These are phyloP conservation scores for Rapana venosa DNA, from an alignment of 2,888 invertebrate genomes.

Conservation along the genomic window DNA sequence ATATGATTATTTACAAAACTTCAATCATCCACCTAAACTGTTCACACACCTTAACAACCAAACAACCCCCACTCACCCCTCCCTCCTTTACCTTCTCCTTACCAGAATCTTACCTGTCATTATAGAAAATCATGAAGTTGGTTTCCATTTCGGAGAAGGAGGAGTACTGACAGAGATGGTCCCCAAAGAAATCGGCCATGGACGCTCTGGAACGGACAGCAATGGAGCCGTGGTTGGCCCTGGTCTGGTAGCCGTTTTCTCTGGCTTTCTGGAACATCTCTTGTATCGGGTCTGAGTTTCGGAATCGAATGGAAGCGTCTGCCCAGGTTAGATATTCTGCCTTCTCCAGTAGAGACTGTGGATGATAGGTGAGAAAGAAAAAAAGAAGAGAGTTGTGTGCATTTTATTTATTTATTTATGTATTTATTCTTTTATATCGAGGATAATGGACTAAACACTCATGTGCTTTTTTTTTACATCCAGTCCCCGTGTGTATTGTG, in stretches of 20 bases:
- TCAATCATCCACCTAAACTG: too few species aligned
- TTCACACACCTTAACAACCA: too few species aligned
- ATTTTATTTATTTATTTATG: too few species aligned
- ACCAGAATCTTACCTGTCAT: background rate
- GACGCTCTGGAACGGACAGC: background rate
- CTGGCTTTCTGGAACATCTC: background rate
- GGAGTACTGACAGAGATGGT: constrained; percentile 1
- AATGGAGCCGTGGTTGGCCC: background rate
- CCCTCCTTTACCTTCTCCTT: too few species aligned
- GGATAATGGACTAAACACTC: too few species aligned
- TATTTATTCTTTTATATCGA: too few species aligned
- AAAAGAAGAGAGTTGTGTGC: too few species aligned
- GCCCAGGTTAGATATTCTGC: background rate
- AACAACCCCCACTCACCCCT: too few species aligned
- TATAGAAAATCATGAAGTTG: background rate
- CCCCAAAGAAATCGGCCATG: background rate
- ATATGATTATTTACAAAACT: too few species aligned
- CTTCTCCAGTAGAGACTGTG: background rate
- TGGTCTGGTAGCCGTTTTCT: background rate
- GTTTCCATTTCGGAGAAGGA: constrained; percentile 4
- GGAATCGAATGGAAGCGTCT: constrained; percentile 5
- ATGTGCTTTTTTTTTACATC: too few species aligned
- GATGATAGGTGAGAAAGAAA: background rate
- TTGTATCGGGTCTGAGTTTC: background rate
- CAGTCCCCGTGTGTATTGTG: too few species aligned